phyloP scores from a whole-genome alignment of 2,888 invertebrate genomes.

The Mantis religiosa region DNA sequence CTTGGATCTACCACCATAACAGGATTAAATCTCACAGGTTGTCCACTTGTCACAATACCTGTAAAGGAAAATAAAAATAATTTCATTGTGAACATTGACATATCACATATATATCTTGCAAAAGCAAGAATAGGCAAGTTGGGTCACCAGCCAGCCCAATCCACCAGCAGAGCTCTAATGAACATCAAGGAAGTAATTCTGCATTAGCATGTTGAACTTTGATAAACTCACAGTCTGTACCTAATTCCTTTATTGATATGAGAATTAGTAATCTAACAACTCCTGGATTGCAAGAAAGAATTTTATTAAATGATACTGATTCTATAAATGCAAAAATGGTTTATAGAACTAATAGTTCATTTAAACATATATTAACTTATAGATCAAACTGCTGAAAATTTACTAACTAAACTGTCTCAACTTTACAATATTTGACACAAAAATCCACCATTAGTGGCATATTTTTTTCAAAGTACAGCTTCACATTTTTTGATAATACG shows the following conservation, averaged over 20 bases:
- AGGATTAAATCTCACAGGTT: slow-evolving; percentile 32
- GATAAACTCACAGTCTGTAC: background rate
- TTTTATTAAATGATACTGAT: no score
- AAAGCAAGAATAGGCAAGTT: background rate
- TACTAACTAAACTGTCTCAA: no score
- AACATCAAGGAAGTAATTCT: background rate
- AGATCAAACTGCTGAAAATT: no score
- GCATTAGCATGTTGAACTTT: background rate
- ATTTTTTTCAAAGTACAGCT: no score
- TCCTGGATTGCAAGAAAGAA: no score
- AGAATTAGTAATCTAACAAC: no score
- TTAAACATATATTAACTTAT: no score
- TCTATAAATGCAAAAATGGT: no score
- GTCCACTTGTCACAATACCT: slow-evolving; percentile 30
- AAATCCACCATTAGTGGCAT: no score
- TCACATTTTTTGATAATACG: no score
- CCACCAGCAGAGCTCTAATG: background rate
- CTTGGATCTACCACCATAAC: slow-evolving; percentile 33
- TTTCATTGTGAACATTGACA: background rate
- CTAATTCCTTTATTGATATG: background rate
- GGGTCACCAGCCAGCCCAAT: background rate
- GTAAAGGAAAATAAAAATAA: background rate
- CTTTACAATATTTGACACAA: no score
- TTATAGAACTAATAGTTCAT: no score
- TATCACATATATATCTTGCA: background rate